Percentiles rank a stretch among this genome's conserved stretches.
Evolutionary conservation across 2,888 invertebrate genomes (phyloP).

Genomic region (Gonocerus acuteangulatus): DNA sequence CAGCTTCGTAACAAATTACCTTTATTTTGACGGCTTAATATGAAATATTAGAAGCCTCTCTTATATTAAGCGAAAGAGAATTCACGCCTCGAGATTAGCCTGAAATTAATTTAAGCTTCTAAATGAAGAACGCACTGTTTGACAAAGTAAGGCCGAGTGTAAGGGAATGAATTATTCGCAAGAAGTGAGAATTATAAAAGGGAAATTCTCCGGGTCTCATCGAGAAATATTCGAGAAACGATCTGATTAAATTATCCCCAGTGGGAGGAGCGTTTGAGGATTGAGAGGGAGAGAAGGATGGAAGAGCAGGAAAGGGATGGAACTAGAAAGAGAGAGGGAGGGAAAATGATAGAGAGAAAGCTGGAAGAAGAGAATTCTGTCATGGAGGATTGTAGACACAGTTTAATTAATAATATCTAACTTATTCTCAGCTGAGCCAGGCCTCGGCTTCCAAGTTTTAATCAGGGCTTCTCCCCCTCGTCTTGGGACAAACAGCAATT

Average conservation of each 20-base stretch:
- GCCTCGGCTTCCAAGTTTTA: conserved; percentile 19
- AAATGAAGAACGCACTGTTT: not conserved
- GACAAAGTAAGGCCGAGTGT: not conserved
- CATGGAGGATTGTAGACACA: conserved; percentile 26
- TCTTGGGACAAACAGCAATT: conserved; percentile 10
- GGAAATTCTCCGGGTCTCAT: not conserved
- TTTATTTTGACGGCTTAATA: too few relatives aligned
- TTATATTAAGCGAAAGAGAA: not conserved
- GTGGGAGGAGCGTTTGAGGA: not conserved
- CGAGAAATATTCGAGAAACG: not conserved
- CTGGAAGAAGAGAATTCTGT: conserved; percentile 5
- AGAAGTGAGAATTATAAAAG: not conserved
- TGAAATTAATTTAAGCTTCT: not conserved
- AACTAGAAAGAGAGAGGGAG: not conserved
- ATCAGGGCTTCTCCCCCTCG: conserved; percentile 15
- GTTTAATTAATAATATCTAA: conserved; percentile 27
- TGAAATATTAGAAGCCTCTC: too few relatives aligned
- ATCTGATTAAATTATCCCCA: not conserved
- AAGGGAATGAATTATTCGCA: not conserved
- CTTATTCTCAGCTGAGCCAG: conserved; percentile 14
- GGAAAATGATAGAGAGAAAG: not conserved
- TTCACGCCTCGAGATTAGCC: not conserved
- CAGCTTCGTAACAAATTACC: too few relatives aligned
- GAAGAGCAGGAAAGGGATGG: not conserved
- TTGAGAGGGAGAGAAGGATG: not conserved